These are phyloP conservation scores for Ptychadena robeensis DNA, from an alignment of 2,797 vertebrate species.

Conservation along the genomic window DNA sequence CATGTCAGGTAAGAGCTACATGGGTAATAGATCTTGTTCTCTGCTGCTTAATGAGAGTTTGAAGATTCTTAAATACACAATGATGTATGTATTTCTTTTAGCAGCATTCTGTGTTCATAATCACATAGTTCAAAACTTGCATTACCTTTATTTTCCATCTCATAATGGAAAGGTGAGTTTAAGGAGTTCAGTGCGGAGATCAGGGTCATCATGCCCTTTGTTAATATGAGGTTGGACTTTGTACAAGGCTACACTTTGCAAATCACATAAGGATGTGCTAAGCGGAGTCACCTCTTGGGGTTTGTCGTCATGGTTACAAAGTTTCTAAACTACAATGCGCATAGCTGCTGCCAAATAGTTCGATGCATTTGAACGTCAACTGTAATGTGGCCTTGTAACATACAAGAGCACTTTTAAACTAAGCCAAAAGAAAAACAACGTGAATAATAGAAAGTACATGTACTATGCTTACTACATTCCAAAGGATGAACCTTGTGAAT, in stretches of 20 bases:
- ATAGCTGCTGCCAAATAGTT: constrained; percentile 44
- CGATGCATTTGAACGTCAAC: constrained; percentile 31
- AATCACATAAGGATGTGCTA: constrained; percentile 24
- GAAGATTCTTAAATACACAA: not conserved
- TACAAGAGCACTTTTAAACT: constrained; percentile 46
- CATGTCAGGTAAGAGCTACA: not conserved
- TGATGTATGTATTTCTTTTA: not conserved
- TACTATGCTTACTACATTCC: constrained; percentile 17
- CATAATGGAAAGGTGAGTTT: constrained; percentile 7
- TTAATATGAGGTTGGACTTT: constrained; percentile 47
- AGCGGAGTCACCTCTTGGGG: constrained; percentile 20
- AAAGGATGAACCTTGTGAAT: constrained; percentile 33
- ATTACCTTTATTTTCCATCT: constrained; percentile 1
- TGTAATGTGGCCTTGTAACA: constrained; percentile 49
- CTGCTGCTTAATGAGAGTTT: not conserved
- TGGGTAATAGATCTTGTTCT: not conserved
- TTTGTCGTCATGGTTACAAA: constrained; percentile 56
- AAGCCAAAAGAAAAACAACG: constrained; percentile 31
- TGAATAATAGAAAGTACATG: constrained; percentile 42
- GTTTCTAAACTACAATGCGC: constrained; percentile 51
- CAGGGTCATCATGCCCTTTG: constrained; percentile 27
- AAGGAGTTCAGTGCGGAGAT: constrained; percentile 31
- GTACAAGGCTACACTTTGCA: constrained; percentile 35
- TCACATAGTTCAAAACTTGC: constrained; percentile 8
- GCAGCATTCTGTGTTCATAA: not conserved